Percentiles rank a stretch among this genome's conserved stretches.
Conservation (phyloP, 2,888 invertebrate genomes). For the Xestia c-nigrum region DNA sequence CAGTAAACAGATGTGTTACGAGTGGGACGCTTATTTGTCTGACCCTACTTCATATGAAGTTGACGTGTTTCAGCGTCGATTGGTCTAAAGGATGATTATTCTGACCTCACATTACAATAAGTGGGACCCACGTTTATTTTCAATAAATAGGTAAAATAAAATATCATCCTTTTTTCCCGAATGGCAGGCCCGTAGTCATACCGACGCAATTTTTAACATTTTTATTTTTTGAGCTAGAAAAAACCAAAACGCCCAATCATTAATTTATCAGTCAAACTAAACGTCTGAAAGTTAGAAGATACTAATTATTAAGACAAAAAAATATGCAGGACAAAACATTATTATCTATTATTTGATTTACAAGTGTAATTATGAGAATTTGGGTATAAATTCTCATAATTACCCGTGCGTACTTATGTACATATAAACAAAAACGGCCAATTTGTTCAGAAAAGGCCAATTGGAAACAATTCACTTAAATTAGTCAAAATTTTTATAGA, state of each 20-base stretch:
- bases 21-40: slow-evolving; percentile 41
- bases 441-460: neutral
- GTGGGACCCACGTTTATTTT: neutral
- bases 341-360: no score
- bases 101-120: neutral
- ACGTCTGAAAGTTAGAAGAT: neutral
- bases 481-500: neutral
- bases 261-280: neutral
- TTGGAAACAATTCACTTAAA: neutral
- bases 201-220: neutral
- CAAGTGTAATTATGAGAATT: no score
- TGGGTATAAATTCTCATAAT: no score
- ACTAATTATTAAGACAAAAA: neutral
- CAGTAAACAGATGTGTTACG: slow-evolving; percentile 51
- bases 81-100: slow-evolving; percentile 17
- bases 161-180: neutral
- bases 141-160: neutral
- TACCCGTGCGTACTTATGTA: neutral
- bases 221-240: neutral
- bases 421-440: neutral
- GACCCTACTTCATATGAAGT: slow-evolving; percentile 51
- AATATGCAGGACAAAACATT: neutral
- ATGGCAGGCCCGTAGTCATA: neutral
- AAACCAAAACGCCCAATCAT: neutral
- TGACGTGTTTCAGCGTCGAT: slow-evolving; percentile 27